These are phyloP conservation scores for Periophthalmus magnuspinnatus DNA, from an alignment of 2,797 vertebrate species.

Conservation along the genomic window DNA sequence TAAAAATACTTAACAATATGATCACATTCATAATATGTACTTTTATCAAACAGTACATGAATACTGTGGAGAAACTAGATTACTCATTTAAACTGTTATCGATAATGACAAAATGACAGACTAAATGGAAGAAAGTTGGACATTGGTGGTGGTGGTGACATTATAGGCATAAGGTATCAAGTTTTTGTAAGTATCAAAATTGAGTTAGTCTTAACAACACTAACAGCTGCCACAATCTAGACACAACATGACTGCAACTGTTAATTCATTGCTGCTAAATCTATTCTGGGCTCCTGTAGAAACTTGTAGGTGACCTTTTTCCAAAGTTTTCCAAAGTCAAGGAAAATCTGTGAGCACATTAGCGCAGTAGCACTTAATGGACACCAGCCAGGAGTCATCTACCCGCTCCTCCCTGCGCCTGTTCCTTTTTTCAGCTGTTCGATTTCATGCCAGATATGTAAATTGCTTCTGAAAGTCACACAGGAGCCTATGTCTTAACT, in stretches of 20 bases:
- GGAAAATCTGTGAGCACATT: constrained; percentile 35
- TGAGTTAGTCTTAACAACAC: no score
- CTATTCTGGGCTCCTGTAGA: neutral
- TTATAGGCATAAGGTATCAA: no score
- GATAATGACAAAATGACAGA: no score
- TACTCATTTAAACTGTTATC: no score
- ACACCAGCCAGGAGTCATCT: constrained; percentile 45
- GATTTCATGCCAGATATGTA: constrained; percentile 62
- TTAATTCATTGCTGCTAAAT: neutral
- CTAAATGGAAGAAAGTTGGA: no score
- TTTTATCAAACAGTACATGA: neutral
- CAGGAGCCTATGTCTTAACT: constrained; percentile 39
- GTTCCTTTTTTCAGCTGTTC: constrained; percentile 59
- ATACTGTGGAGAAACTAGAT: no score
- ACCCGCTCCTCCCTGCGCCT: constrained; percentile 29
- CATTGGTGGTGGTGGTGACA: no score
- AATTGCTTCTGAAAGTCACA: constrained; percentile 56
- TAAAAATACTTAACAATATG: neutral
- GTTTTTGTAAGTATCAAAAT: no score
- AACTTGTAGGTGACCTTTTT: constrained; percentile 21
- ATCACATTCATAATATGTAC: neutral
- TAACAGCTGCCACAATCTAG: no score
- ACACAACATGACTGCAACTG: no score
- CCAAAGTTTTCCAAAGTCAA: constrained; percentile 31
- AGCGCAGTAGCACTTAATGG: constrained; percentile 36